A percentile compares a stretch with the other conserved stretches of the same genome.
Conservation (phyloP, 2,113 vertebrate genomes). For the Phylloscopus whistleri region DNA sequence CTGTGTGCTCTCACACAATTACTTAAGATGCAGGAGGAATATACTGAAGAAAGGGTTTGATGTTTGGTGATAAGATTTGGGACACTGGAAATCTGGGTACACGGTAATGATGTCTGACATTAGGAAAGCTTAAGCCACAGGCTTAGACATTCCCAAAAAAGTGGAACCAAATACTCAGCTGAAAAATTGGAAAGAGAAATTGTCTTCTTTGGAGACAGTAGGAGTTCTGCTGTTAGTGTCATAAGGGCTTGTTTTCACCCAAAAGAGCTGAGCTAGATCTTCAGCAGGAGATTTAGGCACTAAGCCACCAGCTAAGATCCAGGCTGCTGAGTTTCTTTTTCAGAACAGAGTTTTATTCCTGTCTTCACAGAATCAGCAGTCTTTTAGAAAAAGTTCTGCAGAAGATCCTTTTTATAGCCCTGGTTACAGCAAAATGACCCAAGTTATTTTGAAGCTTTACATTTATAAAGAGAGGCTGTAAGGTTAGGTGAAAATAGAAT, state of each 20-base stretch:
- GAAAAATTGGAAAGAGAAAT: background rate
- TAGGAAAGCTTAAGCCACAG: background rate
- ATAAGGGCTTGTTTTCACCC: background rate
- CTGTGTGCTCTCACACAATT: background rate
- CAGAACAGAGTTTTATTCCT: background rate
- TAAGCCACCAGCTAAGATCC: constrained; percentile 8
- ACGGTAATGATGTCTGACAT: background rate
- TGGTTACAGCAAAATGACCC: background rate
- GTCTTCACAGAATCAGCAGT: constrained; percentile 11
- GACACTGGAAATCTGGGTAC: background rate
- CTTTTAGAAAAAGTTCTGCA: background rate
- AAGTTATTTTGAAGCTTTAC: background rate
- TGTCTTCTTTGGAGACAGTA: background rate
- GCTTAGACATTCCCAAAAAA: background rate
- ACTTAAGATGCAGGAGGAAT: background rate
- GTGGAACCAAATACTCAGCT: background rate
- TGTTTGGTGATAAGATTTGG: background rate
- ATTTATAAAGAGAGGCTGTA: background rate
- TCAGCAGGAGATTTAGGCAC: background rate
- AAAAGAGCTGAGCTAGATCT: background rate
- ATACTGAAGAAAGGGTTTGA: background rate
- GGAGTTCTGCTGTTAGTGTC: background rate
- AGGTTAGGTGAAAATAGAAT: background rate
- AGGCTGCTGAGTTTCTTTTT: constrained; percentile 5
- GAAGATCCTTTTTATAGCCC: background rate